phyloP scores from a whole-genome alignment of 2,113 vertebrate genomes.

The Romanogobio albipinnatus region DNA sequence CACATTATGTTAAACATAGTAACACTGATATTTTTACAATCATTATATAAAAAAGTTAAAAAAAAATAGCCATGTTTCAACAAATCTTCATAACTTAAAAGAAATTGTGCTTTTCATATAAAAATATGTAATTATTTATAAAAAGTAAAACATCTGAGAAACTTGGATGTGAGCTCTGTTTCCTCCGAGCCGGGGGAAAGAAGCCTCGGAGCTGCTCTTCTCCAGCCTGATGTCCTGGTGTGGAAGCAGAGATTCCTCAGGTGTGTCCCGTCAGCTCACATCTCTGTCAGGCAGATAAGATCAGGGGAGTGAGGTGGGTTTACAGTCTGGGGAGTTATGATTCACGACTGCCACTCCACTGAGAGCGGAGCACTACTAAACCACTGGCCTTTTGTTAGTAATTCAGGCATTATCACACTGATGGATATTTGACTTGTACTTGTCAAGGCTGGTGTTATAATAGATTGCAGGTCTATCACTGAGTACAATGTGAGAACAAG shows the following conservation, averaged over 20 bases:
- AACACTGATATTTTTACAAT: conserved; percentile 53
- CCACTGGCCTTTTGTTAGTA: conserved; percentile 60
- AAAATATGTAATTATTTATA: background rate
- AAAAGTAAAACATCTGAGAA: background rate
- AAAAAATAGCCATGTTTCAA: background rate
- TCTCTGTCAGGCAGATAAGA: conserved; percentile 72
- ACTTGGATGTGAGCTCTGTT: background rate
- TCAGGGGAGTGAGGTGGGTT: conserved; percentile 45
- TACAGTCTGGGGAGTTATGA: conserved; percentile 58
- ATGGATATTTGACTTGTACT: conserved; percentile 20
- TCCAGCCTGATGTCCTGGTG: background rate
- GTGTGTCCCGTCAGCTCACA: conserved; percentile 65
- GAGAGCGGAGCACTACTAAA: conserved; percentile 62
- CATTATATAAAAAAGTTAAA: conserved; percentile 55
- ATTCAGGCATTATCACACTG: conserved; percentile 65
- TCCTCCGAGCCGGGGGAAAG: background rate
- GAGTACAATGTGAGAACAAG: background rate
- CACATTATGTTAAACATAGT: background rate
- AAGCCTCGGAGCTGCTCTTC: background rate
- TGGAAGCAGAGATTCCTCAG: conserved; percentile 4
- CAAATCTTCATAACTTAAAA: background rate
- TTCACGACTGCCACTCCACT: conserved; percentile 62
- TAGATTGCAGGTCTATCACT: background rate
- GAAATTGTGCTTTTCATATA: background rate
- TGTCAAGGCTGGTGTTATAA: background rate